phyloP scores from a whole-genome alignment of 2,113 vertebrate species.

The Prionailurus bengalensis region DNA sequence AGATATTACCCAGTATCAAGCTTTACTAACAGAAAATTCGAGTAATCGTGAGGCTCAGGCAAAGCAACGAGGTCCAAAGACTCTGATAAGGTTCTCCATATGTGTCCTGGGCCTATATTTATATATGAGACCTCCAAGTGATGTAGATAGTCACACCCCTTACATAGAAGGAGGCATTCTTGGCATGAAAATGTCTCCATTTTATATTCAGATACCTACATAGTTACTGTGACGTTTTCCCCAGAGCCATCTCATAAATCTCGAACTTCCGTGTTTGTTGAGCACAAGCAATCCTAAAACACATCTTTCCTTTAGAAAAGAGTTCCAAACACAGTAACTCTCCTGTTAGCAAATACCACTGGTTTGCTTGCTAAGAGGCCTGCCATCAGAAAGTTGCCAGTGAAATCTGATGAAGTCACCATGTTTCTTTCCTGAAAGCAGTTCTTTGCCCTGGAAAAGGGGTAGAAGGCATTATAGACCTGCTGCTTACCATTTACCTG shows the following conservation, averaged over 20 bases:
- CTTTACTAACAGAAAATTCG: not conserved
- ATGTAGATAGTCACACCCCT: not conserved
- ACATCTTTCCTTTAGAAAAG: not conserved
- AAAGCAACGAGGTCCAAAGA: not conserved
- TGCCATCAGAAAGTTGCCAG: not conserved
- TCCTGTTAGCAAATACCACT: not conserved
- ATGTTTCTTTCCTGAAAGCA: not conserved
- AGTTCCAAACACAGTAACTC: not conserved
- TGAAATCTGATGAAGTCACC: not conserved
- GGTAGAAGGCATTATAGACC: not conserved
- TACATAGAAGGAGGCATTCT: not conserved
- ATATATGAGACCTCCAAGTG: not conserved
- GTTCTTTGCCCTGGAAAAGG: rapidly evolving
- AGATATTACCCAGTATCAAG: not conserved
- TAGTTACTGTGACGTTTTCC: not conserved
- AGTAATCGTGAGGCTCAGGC: not conserved
- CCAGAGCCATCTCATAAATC: not conserved
- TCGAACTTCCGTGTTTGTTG: not conserved
- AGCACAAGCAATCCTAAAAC: not conserved
- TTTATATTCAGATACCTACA: not conserved
- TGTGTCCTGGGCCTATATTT: not conserved
- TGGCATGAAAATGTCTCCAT: not conserved
- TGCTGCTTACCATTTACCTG: not conserved
- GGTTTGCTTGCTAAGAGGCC: not conserved
- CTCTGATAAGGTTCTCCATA: not conserved